phyloP scores from a whole-genome alignment of 1,140 invertebrate species.

The Tetranychus cinnabarinus region DNA sequence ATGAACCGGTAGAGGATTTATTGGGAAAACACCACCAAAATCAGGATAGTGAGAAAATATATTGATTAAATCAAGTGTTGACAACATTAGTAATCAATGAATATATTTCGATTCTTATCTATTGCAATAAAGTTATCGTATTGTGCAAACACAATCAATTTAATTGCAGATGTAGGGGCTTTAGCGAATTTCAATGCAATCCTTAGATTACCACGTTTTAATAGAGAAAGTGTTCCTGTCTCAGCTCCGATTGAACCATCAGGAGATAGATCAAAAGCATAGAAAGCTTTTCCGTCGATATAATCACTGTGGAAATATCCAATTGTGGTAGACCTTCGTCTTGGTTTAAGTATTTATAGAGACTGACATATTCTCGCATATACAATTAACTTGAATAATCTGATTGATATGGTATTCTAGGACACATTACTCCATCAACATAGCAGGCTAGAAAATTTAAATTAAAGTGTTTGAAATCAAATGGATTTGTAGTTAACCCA shows the following conservation, averaged over 20 bases:
- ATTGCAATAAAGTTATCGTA: too few relatives aligned
- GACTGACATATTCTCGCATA: neutral
- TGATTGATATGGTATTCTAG: neutral
- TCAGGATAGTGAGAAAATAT: too few relatives aligned
- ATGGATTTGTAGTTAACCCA: neutral
- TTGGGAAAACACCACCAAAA: too few relatives aligned
- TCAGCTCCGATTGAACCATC: neutral
- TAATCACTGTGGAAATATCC: neutral
- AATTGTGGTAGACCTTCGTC: neutral
- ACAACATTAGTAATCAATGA: too few relatives aligned
- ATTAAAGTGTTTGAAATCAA: neutral
- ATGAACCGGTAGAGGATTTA: too few relatives aligned
- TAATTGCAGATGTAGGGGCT: too few relatives aligned
- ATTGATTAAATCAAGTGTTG: too few relatives aligned
- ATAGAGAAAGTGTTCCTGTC: neutral
- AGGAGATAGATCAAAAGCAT: neutral
- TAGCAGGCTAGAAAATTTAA: slow-evolving; percentile 1
- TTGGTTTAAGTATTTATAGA: slow-evolving; percentile 1
- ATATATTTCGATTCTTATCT: too few relatives aligned
- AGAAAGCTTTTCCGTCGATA: neutral
- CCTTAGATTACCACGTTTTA: too few relatives aligned
- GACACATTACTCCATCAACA: neutral
- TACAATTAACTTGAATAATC: neutral
- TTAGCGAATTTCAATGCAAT: too few relatives aligned
- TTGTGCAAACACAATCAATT: too few relatives aligned